Evolutionary conservation across 1,140 invertebrate species (phyloP), one percentile per base, ranked within the genome.

Genomic region (Aphelinus certus): DNA sequence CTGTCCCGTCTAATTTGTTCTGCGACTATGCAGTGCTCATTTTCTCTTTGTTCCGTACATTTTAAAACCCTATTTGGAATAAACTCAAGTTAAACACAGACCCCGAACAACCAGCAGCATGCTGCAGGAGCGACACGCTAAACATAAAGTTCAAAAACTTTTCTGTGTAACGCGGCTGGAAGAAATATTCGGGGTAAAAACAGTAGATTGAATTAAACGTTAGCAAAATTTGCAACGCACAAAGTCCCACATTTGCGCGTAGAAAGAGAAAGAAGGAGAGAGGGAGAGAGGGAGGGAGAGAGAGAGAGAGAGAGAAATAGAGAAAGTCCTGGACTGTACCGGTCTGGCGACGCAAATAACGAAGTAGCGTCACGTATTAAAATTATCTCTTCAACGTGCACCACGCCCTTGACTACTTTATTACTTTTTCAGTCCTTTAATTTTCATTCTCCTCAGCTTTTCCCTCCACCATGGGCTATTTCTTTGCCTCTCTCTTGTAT

Each of bases 321-420:
- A 42, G 47, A 3, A 3, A 65, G 64, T 53, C 64, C 9, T 9
- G 51, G 4, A 4, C 51, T 60, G 57, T 60, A 26, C 26, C 26
- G 26, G 26, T 26, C 26, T 26, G 26, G 63, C 77, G 69, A 80
- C 79, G 68, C 79, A 81, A 78, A 76, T 78, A 79, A 81, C 70
- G 75, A 80, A 79, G 68, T 77, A 80, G 78, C 71, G 76, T 77
- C 65, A 48, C 26, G 77, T 76, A 80, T 82, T 79, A 78, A 81
- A 82, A 82, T 80, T 71, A 73, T 66, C 68, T 76, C 74, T 79
- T 80, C 78, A 77, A 77, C 78, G 70, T 69, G 62, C 53, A 56
- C 63, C 65, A 51, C 51, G 43, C 51, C 42, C 56, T n/a, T 6
- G 56, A 3, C 3, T 7, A 10, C 56, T 58, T 58, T 58, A 9